A percentile compares a stretch with the other conserved stretches of the same genome.
Evolutionary conservation across 37 sponge, comb jelly and placozoan species (phyloP).

Genomic region (Aplysina aerophoba): DNA sequence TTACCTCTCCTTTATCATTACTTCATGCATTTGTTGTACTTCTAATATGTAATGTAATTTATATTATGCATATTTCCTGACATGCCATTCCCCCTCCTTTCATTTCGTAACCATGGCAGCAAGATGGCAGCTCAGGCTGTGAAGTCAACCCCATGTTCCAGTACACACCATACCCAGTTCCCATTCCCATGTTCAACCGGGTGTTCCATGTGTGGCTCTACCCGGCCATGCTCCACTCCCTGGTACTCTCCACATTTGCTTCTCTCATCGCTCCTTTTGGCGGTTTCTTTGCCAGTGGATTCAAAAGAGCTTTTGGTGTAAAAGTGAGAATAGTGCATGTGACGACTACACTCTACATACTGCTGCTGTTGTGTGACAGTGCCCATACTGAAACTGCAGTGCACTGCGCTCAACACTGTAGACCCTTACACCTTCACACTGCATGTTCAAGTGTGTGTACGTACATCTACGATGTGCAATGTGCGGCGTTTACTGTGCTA

Average conservation of each 20-base stretch:
- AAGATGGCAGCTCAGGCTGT: neutral
- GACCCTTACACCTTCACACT: too few relatives aligned
- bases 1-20: too few relatives aligned
- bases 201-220: slow-evolving; percentile 41
- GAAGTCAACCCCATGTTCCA: slow-evolving; percentile 22
- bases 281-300: slow-evolving; percentile 99
- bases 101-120: neutral
- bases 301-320: slow-evolving; percentile 94
- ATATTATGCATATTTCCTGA: too few relatives aligned
- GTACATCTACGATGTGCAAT: too few relatives aligned
- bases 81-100: neutral
- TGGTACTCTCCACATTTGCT: slow-evolving; percentile 86
- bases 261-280: slow-evolving; percentile 99
- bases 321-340: slow-evolving; percentile 62
- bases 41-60: too few relatives aligned
- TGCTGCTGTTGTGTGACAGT: too few relatives aligned
- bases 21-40: too few relatives aligned
- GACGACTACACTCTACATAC: neutral
- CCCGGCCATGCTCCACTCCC: slow-evolving; percentile 85
- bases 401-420: too few relatives aligned
- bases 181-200: neutral
- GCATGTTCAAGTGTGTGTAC: too few relatives aligned
- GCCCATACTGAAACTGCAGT: too few relatives aligned
- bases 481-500: too few relatives aligned
- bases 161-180: slow-evolving; percentile 30